phyloP scores from a whole-genome alignment of 2,113 vertebrate genomes.

The Sinocyclocheilus rhinocerous region DNA sequence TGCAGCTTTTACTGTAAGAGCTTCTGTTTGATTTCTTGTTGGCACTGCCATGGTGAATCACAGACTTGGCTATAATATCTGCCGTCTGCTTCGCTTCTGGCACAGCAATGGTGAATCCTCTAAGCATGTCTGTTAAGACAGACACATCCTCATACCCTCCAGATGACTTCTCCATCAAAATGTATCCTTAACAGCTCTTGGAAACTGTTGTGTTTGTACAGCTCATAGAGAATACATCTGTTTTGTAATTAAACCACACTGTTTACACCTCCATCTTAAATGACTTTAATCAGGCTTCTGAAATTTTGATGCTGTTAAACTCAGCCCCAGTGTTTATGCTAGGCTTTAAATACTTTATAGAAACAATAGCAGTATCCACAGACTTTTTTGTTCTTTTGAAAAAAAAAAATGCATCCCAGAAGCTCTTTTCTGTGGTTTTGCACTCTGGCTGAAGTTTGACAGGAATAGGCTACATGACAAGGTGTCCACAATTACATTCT shows the following conservation, averaged over 20 bases:
- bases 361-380: not conserved
- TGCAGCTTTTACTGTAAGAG: constrained; percentile 7
- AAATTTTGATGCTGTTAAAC: not conserved
- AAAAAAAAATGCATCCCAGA: not conserved
- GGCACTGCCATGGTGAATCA: not conserved
- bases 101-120: constrained; percentile 39
- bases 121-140: constrained; percentile 43
- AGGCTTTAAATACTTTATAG: not conserved
- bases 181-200: constrained; percentile 12
- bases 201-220: not conserved
- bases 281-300: not conserved
- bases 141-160: constrained; percentile 34
- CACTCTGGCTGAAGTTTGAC: not conserved
- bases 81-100: constrained; percentile 11
- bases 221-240: not conserved
- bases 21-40: constrained; percentile 9
- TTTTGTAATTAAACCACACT: constrained; percentile 17
- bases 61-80: constrained; percentile 5
- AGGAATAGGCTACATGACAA: not conserved
- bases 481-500: not conserved
- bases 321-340: too few species aligned
- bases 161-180: constrained; percentile 1
- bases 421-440: not conserved
- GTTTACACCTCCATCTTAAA: not conserved
- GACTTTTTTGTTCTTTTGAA: not conserved